Percentiles rank a stretch among this genome's conserved stretches.
Evolutionary conservation across 2,888 invertebrate species (phyloP).

Genomic region (Eupithecia subfuscata): DNA sequence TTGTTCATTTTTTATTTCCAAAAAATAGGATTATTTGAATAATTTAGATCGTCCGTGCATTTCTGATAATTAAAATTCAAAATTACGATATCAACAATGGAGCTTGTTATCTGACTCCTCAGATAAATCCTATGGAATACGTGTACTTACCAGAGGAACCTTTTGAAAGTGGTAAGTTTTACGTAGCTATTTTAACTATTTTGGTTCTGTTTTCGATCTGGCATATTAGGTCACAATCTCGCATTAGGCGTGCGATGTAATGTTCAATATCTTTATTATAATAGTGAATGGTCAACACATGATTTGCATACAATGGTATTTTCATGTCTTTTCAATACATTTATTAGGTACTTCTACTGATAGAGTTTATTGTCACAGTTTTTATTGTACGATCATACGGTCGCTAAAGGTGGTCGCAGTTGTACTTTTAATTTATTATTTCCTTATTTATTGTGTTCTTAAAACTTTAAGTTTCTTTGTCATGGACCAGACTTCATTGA

Average conservation of each 20-base stretch:
- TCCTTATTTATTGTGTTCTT: constrained; percentile 37
- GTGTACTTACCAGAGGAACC: constrained; percentile 62
- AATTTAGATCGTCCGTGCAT: constrained; percentile 31
- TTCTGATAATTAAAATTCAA: constrained; percentile 46
- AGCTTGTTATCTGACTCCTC: constrained; percentile 60
- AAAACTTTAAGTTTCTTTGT: constrained; percentile 44
- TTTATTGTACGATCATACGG: constrained; percentile 47
- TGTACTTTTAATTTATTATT: constrained; percentile 21
- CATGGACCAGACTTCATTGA: constrained; percentile 65
- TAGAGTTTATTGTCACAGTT: constrained; percentile 47
- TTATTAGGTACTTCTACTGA: constrained; percentile 46
- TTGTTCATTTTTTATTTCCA: constrained; percentile 52
- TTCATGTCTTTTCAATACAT: constrained; percentile 60
- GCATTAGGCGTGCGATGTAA: constrained; percentile 59
- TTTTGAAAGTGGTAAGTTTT: constrained; percentile 71
- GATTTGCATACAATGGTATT: constrained; percentile 79
- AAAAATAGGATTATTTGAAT: constrained; percentile 29
- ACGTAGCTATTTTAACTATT: constrained; percentile 52
- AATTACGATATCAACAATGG: constrained; percentile 55
- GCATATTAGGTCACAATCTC: constrained; percentile 61
- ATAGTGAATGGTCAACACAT: constrained; percentile 68
- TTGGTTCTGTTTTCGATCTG: constrained; percentile 55
- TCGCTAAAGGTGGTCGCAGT: constrained; percentile 44
- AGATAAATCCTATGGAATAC: constrained; percentile 69
- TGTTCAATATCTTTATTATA: constrained; percentile 58